Evolutionary conservation across 1,140 invertebrate genomes (phyloP).

Genomic region (Coenobita brevimanus): DNA sequence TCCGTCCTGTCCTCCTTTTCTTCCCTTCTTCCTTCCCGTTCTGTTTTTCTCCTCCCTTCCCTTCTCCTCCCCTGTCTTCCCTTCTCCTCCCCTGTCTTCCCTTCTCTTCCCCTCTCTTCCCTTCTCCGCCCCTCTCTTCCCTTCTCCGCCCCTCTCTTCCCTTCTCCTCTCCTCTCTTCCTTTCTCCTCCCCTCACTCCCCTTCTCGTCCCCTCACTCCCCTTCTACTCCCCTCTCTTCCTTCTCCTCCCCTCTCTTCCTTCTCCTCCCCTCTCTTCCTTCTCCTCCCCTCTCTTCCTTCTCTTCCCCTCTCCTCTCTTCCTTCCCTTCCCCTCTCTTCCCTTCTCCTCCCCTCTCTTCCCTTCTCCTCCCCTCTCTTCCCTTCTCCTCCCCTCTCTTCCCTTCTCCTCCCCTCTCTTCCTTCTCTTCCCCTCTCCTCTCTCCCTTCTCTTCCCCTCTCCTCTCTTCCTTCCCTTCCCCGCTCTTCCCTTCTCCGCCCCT

Average conservation of each 20-base stretch:
- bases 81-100: too few species aligned
- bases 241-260: too few species aligned
- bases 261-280: too few species aligned
- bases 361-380: neutral
- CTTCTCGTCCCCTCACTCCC: neutral
- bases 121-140: too few species aligned
- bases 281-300: neutral
- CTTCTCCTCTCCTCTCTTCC: conserved; percentile 1
- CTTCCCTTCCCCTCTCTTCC: too few species aligned
- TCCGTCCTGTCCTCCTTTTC: too few species aligned
- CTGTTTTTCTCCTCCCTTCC: too few species aligned
- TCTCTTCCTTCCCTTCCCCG: neutral
- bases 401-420: conserved; percentile 1
- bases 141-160: too few species aligned
- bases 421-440: conserved; percentile 1
- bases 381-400: too few species aligned
- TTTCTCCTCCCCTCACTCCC: neutral
- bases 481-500: neutral
- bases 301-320: neutral
- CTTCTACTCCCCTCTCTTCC: neutral
- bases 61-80: too few species aligned
- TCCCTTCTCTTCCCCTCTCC: conserved; percentile 1
- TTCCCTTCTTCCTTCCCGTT: too few species aligned
- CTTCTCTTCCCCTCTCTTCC: too few species aligned
- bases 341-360: conserved; percentile 1